phyloP scores from a whole-genome alignment of 2,888 invertebrate genomes.

The Nomada fabriciana region DNA sequence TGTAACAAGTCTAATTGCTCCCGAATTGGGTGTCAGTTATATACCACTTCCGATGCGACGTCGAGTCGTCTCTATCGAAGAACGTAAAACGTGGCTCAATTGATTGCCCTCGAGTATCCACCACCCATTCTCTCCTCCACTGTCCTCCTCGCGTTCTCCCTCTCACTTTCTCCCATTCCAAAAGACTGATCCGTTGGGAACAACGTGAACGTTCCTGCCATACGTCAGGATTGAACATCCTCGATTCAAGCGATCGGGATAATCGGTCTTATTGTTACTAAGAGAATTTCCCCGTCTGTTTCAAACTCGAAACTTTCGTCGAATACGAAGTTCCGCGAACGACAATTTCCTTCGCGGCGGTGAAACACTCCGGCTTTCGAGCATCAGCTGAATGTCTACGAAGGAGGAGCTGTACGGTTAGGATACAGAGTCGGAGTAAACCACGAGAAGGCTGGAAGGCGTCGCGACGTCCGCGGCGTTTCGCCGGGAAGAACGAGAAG shows the following conservation, averaged over 20 bases:
- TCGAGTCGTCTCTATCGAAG: background rate
- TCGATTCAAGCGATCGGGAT: slow-evolving; percentile 46
- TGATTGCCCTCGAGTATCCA: slow-evolving; percentile 1
- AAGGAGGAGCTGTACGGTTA: slow-evolving; percentile 26
- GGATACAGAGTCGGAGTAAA: background rate
- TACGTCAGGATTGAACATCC: slow-evolving; percentile 33
- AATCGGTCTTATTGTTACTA: slow-evolving; percentile 64
- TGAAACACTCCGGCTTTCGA: slow-evolving; percentile 11
- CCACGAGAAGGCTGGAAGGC: slow-evolving; percentile 6
- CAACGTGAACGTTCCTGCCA: slow-evolving; percentile 25
- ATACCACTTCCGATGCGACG: background rate
- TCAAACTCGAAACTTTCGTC: slow-evolving; percentile 54
- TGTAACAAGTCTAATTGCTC: background rate
- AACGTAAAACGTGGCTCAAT: slow-evolving; percentile 11
- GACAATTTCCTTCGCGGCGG: slow-evolving; percentile 33
- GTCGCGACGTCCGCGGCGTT: background rate
- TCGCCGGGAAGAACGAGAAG: background rate
- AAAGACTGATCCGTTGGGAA: background rate
- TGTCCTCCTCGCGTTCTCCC: background rate
- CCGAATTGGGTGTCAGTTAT: background rate
- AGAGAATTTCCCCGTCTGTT: slow-evolving; percentile 53
- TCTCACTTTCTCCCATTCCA: background rate
- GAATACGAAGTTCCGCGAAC: slow-evolving; percentile 34
- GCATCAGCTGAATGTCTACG: slow-evolving; percentile 49
- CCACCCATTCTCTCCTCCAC: background rate